phyloP scores from a whole-genome alignment of 2,888 invertebrate genomes.

The Pollenia angustigena region DNA sequence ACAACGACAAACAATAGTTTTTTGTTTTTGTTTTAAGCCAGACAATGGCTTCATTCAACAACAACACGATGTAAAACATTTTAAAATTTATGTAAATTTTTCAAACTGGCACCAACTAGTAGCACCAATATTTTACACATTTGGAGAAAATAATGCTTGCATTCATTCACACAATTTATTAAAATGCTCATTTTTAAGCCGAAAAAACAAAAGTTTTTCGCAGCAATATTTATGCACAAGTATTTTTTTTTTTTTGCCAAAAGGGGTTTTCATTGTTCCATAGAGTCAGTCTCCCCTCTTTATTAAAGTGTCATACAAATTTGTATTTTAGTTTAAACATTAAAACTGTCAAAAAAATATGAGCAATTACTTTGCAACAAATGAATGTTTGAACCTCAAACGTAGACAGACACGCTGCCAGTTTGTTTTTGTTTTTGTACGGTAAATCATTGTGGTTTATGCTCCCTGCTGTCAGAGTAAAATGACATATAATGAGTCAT shows the following conservation, averaged over 20 bases:
- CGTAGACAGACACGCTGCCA: constrained; percentile 13
- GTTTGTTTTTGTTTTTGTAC: not conserved
- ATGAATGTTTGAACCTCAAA: constrained; percentile 31
- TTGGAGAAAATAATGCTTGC: not conserved
- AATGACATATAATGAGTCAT: constrained; percentile 69
- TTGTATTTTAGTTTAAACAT: constrained; percentile 44
- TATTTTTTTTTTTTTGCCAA: constrained; percentile 4
- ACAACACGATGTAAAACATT: constrained; percentile 20
- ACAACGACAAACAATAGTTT: constrained; percentile 35
- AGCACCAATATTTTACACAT: not conserved
- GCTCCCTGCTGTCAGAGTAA: constrained; percentile 52
- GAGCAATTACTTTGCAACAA: constrained; percentile 65
- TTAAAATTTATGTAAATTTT: constrained; percentile 35
- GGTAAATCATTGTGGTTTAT: constrained; percentile 48
- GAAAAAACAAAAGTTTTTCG: constrained; percentile 4
- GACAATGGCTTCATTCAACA: constrained; percentile 49
- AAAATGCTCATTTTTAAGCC: constrained; percentile 16
- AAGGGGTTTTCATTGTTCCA: constrained; percentile 15
- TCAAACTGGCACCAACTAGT: not conserved
- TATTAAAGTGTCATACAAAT: constrained; percentile 53
- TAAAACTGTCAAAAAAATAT: constrained; percentile 69
- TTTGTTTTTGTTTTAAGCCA: constrained; percentile 9
- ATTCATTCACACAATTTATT: constrained; percentile 7
- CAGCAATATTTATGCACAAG: not conserved
- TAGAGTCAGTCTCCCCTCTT: not conserved